A percentile compares a stretch with the other conserved stretches of the same genome.
phyloP scores from a whole-genome alignment of 2,888 invertebrate genomes.

The Brassicogethes aeneus region DNA sequence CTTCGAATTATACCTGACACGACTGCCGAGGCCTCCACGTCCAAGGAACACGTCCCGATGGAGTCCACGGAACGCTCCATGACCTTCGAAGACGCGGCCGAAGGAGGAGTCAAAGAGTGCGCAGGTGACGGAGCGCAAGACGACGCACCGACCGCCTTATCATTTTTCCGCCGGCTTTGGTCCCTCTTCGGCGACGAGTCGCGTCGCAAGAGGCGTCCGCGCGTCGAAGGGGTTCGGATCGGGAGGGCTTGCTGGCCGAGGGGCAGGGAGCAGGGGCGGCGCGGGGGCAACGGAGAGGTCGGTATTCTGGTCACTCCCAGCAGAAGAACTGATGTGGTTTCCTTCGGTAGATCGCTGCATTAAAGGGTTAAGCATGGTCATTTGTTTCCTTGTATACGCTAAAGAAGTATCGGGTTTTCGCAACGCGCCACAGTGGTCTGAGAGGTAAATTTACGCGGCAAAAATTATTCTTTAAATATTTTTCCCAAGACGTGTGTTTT shows the following conservation, averaged over 20 bases:
- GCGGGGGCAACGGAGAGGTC: constrained; percentile 35
- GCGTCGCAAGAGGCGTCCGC: constrained; percentile 36
- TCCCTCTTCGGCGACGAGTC: constrained; percentile 39
- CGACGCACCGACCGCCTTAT: constrained; percentile 5
- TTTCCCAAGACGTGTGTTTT: too few relatives aligned
- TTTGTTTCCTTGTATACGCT: too few relatives aligned
- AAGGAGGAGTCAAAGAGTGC: constrained; percentile 20
- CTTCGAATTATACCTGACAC: constrained; percentile 61
- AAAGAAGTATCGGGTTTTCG: too few relatives aligned
- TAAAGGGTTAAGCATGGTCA: too few relatives aligned
- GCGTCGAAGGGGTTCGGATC: constrained; percentile 24
- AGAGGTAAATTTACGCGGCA: too few relatives aligned
- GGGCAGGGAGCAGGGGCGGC: constrained; percentile 34
- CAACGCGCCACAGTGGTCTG: too few relatives aligned
- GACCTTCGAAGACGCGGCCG: not conserved
- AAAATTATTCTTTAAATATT: too few relatives aligned
- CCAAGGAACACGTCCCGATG: constrained; percentile 78
- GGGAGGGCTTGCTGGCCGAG: constrained; percentile 32
- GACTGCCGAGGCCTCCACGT: constrained; percentile 69
- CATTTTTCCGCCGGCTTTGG: not conserved
- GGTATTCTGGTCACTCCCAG: constrained; percentile 52
- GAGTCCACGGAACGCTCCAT: constrained; percentile 77
- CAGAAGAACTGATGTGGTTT: constrained; percentile 51
- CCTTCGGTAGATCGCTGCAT: constrained; percentile 53
- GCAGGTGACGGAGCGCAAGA: constrained; percentile 17